phyloP scores from a whole-genome alignment of 2,888 invertebrate genomes.

The Harpagoxenus sublaevis region DNA sequence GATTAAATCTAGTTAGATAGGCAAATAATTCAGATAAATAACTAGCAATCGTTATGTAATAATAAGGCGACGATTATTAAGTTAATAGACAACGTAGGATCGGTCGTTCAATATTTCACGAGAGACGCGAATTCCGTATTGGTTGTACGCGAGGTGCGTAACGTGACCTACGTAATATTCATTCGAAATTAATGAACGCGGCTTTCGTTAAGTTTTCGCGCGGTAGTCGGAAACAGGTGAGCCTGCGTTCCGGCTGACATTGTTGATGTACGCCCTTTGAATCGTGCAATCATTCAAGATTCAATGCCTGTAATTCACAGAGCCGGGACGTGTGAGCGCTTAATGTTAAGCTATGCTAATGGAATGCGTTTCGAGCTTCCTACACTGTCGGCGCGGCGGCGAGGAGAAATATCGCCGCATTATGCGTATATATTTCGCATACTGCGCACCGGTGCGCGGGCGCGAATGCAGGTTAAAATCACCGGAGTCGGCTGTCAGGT shows the following conservation, averaged over 20 bases:
- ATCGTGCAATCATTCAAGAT: constrained; percentile 61
- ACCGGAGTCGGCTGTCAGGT: constrained; percentile 37
- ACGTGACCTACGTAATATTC: neutral
- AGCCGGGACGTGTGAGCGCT: constrained; percentile 70
- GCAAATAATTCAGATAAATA: neutral
- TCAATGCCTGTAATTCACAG: constrained; percentile 68
- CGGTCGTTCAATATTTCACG: neutral
- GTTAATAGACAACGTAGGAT: neutral
- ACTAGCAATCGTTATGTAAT: neutral
- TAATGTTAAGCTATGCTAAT: constrained; percentile 77
- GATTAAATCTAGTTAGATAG: neutral
- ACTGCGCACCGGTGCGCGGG: constrained; percentile 14
- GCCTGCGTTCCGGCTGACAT: constrained; percentile 42
- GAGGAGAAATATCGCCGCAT: constrained; percentile 71
- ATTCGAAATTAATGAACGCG: constrained; percentile 32
- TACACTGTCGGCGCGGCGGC: constrained; percentile 69
- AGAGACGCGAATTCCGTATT: neutral
- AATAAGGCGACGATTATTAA: neutral
- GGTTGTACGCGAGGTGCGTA: neutral
- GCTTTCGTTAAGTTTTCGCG: constrained; percentile 40
- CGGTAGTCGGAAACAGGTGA: constrained; percentile 58
- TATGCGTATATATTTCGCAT: constrained; percentile 58
- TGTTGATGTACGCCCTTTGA: constrained; percentile 63
- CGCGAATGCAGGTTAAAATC: constrained; percentile 56
- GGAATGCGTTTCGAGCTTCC: constrained; percentile 76